A percentile compares a stretch with the other conserved stretches of the same genome.
phyloP scores from a whole-genome alignment of 2,797 vertebrate species.

The Kryptolebias ocellatus region DNA sequence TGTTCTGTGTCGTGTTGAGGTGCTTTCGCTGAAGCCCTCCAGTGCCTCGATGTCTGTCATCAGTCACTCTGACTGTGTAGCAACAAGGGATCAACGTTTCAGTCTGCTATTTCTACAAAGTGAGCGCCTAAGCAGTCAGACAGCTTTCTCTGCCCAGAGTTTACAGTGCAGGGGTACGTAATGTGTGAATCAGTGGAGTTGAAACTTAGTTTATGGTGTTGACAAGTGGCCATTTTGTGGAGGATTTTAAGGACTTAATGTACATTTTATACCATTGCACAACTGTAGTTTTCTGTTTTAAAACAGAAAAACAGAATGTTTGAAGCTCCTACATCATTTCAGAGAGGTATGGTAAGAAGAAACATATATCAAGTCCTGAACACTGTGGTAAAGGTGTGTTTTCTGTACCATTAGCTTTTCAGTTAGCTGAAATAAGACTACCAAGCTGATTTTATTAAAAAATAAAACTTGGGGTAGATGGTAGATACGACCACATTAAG shows the following conservation, averaged over 20 bases:
- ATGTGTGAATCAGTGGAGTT: slow-evolving; percentile 56
- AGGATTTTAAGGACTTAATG: slow-evolving; percentile 13
- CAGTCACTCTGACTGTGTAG: slow-evolving; percentile 69
- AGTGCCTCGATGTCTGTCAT: slow-evolving; percentile 69
- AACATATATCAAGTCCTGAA: neutral
- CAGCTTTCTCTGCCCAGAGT: slow-evolving; percentile 44
- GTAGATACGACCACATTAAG: too few species aligned
- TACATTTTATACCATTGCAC: too few species aligned
- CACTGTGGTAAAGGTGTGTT: too few species aligned
- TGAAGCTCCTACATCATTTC: neutral
- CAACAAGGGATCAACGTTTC: slow-evolving; percentile 76
- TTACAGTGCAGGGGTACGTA: slow-evolving; percentile 45
- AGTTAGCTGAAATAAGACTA: too few species aligned
- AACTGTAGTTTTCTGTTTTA: neutral
- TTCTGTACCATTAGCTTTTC: too few species aligned
- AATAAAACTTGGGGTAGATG: too few species aligned
- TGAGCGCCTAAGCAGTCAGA: slow-evolving; percentile 64
- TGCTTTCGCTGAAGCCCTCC: slow-evolving; percentile 23
- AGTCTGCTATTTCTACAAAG: slow-evolving; percentile 62
- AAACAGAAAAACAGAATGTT: neutral
- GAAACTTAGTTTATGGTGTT: slow-evolving; percentile 39
- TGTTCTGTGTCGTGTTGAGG: slow-evolving; percentile 23
- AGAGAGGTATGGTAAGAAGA: neutral
- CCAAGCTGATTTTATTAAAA: too few species aligned
- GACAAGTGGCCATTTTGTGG: slow-evolving; percentile 47